phyloP scores from a whole-genome alignment of 2,113 vertebrate species.

The Amphilophus citrinellus region DNA sequence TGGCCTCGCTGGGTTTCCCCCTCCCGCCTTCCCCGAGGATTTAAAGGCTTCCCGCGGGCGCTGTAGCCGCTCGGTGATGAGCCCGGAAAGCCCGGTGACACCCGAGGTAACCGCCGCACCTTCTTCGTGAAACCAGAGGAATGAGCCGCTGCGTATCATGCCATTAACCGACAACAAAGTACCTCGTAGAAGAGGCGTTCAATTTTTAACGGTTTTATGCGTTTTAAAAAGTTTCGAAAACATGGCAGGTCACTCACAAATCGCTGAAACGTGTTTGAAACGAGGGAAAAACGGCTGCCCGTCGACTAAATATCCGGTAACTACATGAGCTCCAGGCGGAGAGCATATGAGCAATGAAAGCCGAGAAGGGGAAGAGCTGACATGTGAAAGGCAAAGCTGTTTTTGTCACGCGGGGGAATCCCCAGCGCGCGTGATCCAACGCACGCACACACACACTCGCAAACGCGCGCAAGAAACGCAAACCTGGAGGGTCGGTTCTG shows the following conservation, averaged over 20 bases:
- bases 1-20: constrained; percentile 22
- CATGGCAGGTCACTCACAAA: not conserved
- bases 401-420: constrained; percentile 78
- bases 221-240: not conserved
- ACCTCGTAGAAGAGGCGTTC: not conserved
- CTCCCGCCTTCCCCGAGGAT: constrained; percentile 24
- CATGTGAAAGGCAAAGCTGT: constrained; percentile 67
- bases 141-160: constrained; percentile 73
- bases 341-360: constrained; percentile 65
- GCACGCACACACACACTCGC: not conserved
- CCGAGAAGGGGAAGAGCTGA: constrained; percentile 58
- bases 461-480: not conserved
- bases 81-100: constrained; percentile 28
- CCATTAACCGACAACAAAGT: constrained; percentile 50
- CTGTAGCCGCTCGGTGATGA: constrained; percentile 43
- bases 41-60: constrained; percentile 36
- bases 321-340: constrained; percentile 39
- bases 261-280: not conserved
- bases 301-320: constrained; percentile 67
- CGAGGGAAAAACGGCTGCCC: not conserved
- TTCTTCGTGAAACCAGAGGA: constrained; percentile 69
- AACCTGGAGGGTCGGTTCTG: not conserved
- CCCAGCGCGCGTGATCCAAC: constrained; percentile 66
- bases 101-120: constrained; percentile 61
- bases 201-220: not conserved